Percentiles rank a stretch among this genome's conserved stretches.
phyloP scores from a whole-genome alignment of 2,797 vertebrate species.

The Podarcis lilfordi region DNA sequence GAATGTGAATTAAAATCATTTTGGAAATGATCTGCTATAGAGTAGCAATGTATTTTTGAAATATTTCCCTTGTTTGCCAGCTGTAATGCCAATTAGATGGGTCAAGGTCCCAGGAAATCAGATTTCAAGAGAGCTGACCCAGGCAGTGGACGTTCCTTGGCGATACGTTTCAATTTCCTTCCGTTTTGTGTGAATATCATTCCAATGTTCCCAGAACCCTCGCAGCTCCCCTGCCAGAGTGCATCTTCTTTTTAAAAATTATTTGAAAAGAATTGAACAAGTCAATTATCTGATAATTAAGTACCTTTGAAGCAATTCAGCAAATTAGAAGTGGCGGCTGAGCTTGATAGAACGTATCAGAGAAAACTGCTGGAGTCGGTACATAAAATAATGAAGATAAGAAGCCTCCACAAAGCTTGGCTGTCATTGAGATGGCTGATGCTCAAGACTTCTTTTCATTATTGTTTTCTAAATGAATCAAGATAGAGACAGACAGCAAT shows the following conservation, averaged over 20 bases:
- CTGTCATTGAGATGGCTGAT: background rate
- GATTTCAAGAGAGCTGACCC: background rate
- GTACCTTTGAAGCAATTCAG: conserved; percentile 32
- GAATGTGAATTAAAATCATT: background rate
- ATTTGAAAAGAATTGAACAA: conserved; percentile 34
- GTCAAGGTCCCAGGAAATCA: background rate
- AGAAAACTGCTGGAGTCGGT: background rate
- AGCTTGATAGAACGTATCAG: background rate
- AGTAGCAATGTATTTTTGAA: background rate
- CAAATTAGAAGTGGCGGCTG: conserved; percentile 32
- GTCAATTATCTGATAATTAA: conserved; percentile 44
- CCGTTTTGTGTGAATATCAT: background rate
- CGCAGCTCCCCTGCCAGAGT: background rate
- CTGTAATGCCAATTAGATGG: background rate
- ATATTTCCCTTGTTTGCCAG: background rate
- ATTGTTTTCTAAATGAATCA: background rate
- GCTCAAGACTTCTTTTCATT: background rate
- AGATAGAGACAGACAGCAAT: background rate
- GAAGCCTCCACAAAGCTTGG: background rate
- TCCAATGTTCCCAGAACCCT: background rate
- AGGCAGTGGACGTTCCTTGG: background rate
- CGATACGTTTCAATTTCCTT: background rate
- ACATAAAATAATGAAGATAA: conserved; percentile 24
- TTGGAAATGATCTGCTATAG: background rate
- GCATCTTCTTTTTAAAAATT: background rate